Base-by-base conservation (phyloP, 1,140 invertebrate species). In the Pseudomyrmex flavicornis region DNA sequence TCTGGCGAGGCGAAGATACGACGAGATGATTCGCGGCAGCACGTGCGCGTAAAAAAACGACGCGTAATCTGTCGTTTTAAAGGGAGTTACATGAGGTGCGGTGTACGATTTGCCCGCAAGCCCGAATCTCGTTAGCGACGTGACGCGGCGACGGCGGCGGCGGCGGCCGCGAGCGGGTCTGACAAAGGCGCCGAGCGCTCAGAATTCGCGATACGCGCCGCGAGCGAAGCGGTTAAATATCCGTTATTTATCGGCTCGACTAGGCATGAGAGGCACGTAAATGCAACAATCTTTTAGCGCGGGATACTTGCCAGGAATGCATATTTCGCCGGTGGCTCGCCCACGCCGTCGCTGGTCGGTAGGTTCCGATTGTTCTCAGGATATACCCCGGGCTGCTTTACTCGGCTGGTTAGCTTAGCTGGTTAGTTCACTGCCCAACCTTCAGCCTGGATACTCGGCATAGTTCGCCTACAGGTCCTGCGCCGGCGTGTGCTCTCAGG, bases 351-450 rank as follows among this genome's bases (percentile, higher is more conserved):
- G 77, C 82, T 88, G 44, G 83, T 89, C 84, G 86, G 86, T 89
- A 92, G 92, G 91, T 93, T 93, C 92, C 90, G 91, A 93, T 93
- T 93, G 93, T 93, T 93, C 93, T 93, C 92, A 93, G 91, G 92
- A 93, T 93, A 90, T 82, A 89, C 80, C 83, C 83, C 83, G 85
- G 89, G 84, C 88, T 90, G 88, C 88, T 92, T 92, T 88, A 87
- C 89, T 87, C 80, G 73, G 83, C 88, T 92, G 90, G 84, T 90
- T 89, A 90, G 90, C 88, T 79, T 86, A 85, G 83, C 76, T 85
- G 83, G 84, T 90, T 88, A 82, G 83, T 82, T 79, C 82, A 88
- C 83, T 89, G 92, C 92, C 92, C 91, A 92, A 90, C 92, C 93
- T 92, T 92, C 90, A 90, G 84, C 91, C 90, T 89, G 92, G 92